These are phyloP conservation scores for Tragelaphus oryx DNA, from an alignment of 2,797 vertebrate genomes.

Conservation along the genomic window DNA sequence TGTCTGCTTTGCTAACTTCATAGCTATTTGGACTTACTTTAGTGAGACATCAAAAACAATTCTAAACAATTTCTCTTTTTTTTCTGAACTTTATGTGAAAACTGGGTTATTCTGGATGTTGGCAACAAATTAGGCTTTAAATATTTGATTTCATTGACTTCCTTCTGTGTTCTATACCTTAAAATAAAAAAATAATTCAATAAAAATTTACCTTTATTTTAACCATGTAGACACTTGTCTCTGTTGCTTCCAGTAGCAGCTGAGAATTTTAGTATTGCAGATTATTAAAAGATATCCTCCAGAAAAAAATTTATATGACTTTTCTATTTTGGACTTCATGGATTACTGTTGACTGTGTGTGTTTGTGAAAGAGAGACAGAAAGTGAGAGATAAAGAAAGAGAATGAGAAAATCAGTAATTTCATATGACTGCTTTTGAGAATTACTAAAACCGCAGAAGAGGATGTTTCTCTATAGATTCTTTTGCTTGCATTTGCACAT, in stretches of 20 bases:
- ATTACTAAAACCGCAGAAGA: not conserved
- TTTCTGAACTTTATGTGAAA: not conserved
- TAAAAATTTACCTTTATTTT: not conserved
- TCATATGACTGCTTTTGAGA: not conserved
- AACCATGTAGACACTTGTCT: not conserved
- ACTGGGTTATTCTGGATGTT: not conserved
- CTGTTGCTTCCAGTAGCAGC: not conserved
- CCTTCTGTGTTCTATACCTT: not conserved
- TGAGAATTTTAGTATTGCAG: not conserved
- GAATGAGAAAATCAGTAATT: not conserved
- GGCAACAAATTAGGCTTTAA: not conserved
- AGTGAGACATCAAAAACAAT: not conserved
- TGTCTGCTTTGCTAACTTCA: not conserved
- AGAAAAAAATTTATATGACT: not conserved
- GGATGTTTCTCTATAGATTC: not conserved
- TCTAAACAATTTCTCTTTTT: not conserved
- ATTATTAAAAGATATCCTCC: not conserved
- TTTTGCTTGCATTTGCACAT: not conserved
- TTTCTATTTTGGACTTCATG: not conserved
- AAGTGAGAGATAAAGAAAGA: not conserved
- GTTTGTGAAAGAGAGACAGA: not conserved
- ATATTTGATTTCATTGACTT: not conserved
- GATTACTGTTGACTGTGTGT: not conserved
- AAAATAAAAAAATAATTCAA: not conserved
- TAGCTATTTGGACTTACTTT: not conserved